Base-by-base conservation (phyloP, 2,888 invertebrate genomes). In the Pollenia amentaria region DNA sequence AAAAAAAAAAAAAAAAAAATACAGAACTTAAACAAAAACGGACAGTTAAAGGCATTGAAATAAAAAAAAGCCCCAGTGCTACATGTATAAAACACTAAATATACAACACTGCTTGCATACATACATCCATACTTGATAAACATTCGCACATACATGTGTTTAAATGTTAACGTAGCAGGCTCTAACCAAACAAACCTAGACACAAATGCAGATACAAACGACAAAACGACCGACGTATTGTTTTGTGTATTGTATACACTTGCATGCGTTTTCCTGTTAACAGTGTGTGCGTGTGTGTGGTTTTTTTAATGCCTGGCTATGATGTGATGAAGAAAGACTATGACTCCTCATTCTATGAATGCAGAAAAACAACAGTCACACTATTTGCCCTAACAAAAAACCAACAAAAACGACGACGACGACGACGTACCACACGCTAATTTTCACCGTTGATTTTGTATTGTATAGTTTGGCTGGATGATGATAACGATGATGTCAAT, bases 81-180 rank as follows among this genome's bases (percentile, higher is more conserved):
- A 38, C 44, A 78, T 14, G 46, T 44, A 62, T 42, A 12, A 51
- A 57, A 3, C 16, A 65, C 40, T 51, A 42, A 42, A 64, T 62
- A 40, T 46, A 38, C 42, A 55, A 48, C 42, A 53, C 51, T 76
- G 64, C 21, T 64, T 48, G 6, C 42, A 2, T 7, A 21, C 42
- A 18, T 1, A 1, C 42, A 7, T 7, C 18, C 53, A 76, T 7
- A 40, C 64, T 42, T 4, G 7, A 1, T 51, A 73, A 2, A 7
- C 12, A 29, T 21, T 8, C 51, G 8, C 8, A 40, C 14, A 1
- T 14, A 9, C 16, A 46, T 55, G 53, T 16, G 38, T 48, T 46
- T 69, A 42, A 16, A 40, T 40, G 62, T 62, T 40, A 62, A 89
- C 89, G 88, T 89, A 89, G 90, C 89, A 90, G 90, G 90, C 90